Evolutionary conservation across 2,113 vertebrate species (phyloP), one percentile per base, ranked within the genome.

Genomic region (Misgurnus mizolepis): DNA sequence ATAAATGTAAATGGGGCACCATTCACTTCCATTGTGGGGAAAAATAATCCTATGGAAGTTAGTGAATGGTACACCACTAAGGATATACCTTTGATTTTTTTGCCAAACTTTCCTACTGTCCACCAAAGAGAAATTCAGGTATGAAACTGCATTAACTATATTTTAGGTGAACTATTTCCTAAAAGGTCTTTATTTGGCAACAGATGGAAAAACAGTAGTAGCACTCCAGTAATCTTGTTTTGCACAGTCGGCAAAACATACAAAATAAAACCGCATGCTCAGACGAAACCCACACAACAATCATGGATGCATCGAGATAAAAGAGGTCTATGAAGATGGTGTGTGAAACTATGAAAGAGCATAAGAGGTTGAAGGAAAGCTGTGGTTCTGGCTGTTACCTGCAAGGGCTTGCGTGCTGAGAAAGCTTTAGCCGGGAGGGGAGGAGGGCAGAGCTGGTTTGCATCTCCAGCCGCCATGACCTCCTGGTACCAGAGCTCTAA

Each of bases 401-500:
- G 92, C 79, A 83, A 62, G 15, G 89, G 86, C 67, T 86, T 86
- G 86, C 83, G 85, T 79, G 88, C 83, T 2, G 88, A 89, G 69
- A 85, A 84, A n/a, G 83, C 80, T 86, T 90, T 92, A 86, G 86
- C 82, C 0, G 88, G 88, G 74, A 90, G 85, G 81, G 86, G 76
- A 11, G 88, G 92, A 84, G 94, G 91, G 80, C 92, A 94, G 68
- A 94, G 92, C 90, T 88, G 85, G 89, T 89, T 88, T 39, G 87
- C 88, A 61, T 85, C 50, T 9, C 89, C 87, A 87, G 91, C 89
- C 39, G 88, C 83, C 89, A 94, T 94, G 88, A 95, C 87, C 92
- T 92, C 93, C 92, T 90, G 95, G 90, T 94, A 93, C 91, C 91
- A 94, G 84, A 87, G 89, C 87, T 94, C 92, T 91, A 94, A 92